Percentiles rank a stretch among this genome's conserved stretches.
Evolutionary conservation across 2,113 vertebrate genomes (phyloP).

Genomic region (Syrmaticus mikado): DNA sequence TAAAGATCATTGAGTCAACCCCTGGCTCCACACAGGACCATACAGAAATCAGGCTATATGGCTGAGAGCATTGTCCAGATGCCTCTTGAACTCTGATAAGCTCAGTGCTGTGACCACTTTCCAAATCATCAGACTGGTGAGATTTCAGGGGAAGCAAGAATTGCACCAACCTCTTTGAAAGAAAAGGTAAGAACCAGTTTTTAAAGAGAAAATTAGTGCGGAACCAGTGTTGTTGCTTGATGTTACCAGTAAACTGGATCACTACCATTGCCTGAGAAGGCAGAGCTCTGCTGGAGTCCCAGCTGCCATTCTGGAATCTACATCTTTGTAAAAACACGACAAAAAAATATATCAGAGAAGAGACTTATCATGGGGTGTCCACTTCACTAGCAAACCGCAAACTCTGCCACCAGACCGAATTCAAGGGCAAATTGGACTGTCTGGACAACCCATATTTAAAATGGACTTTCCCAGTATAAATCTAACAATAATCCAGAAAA

Average conservation of each 20-base stretch:
- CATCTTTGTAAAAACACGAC: background rate
- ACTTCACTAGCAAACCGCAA: background rate
- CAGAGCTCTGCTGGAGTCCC: background rate
- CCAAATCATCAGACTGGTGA: background rate
- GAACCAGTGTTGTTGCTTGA: background rate
- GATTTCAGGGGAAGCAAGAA: background rate
- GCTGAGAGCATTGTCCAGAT: no score
- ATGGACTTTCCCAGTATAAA: background rate
- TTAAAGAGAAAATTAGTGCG: background rate
- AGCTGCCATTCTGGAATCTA: background rate
- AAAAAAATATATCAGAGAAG: background rate
- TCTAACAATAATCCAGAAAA: background rate
- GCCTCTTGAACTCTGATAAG: no score
- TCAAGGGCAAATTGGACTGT: background rate
- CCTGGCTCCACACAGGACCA: no score
- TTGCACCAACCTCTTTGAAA: background rate
- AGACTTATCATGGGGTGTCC: background rate
- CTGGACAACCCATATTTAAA: background rate
- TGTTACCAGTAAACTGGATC: rapidly evolving
- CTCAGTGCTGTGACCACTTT: no score
- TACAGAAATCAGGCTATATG: no score
- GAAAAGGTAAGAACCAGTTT: background rate
- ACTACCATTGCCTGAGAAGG: background rate
- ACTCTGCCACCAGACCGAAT: background rate
- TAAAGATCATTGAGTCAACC: no score